Conservation (phyloP, 2,797 vertebrate species). For the Parauchenoglanis punctatus region DNA sequence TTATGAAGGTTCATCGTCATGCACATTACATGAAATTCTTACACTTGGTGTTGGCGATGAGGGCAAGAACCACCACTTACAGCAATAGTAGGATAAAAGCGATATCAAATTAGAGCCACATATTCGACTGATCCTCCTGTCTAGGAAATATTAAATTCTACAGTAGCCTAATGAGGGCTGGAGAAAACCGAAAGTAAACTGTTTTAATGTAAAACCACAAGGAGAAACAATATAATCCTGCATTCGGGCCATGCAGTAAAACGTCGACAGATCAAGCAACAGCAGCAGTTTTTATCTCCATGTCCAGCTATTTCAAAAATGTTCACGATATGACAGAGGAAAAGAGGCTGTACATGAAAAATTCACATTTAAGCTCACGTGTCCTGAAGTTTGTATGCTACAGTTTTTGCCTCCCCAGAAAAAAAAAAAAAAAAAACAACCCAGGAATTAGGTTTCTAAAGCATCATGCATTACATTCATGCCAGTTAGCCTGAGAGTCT, state of each 20-base stretch:
- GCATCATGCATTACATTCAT: background rate
- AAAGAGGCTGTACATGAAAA: background rate
- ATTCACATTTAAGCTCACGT: background rate
- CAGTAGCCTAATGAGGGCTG: background rate
- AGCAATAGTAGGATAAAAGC: background rate
- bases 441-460: background rate
- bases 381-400: background rate
- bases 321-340: background rate
- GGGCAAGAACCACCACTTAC: background rate
- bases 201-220: background rate
- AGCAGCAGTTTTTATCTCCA: background rate
- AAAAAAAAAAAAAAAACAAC: too few species aligned
- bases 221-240: background rate
- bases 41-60: background rate
- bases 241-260: background rate
- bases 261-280: background rate
- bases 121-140: background rate
- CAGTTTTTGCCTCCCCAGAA: background rate
- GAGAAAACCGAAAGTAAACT: background rate
- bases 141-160: background rate
- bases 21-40: slow-evolving; percentile 19
- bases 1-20: slow-evolving; percentile 1
- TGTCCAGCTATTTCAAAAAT: background rate
- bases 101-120: background rate
- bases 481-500: background rate